Percentiles rank a stretch among this genome's conserved stretches.
Evolutionary conservation across 2,888 invertebrate species (phyloP).

Genomic region (Acronicta aceris): DNA sequence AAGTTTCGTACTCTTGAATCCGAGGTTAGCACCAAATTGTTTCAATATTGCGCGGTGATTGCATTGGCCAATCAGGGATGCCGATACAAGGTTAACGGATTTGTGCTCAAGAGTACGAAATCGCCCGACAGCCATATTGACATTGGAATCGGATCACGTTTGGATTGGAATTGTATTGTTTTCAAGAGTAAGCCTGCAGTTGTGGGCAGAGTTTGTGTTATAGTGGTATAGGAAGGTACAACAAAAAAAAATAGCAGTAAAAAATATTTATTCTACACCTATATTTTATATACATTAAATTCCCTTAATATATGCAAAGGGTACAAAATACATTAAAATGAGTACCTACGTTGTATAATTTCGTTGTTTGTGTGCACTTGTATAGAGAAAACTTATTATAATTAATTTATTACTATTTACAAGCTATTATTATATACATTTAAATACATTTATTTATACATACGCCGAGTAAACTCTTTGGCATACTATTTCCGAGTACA

Average conservation of each 20-base stretch:
- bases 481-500: conserved; percentile 72
- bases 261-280: conserved; percentile 47
- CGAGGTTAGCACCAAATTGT: too few species aligned
- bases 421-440: conserved; percentile 44
- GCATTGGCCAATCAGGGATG: too few species aligned
- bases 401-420: conserved; percentile 29
- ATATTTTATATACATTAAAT: conserved; percentile 61
- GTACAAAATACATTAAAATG: conserved; percentile 44
- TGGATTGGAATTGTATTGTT: too few species aligned
- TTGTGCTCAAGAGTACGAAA: too few species aligned
- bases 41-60: too few species aligned
- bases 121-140: too few species aligned
- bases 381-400: conserved; percentile 8
- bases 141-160: too few species aligned
- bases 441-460: conserved; percentile 62
- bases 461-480: conserved; percentile 81
- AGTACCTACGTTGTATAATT: conserved; percentile 57
- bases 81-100: too few species aligned
- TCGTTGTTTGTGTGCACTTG: conserved; percentile 57
- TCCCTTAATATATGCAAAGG: conserved; percentile 42
- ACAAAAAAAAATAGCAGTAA: conserved; percentile 17
- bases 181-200: too few species aligned
- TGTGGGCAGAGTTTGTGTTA: too few species aligned
- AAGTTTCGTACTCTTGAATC: too few species aligned
- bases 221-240: background rate